Base-by-base conservation (phyloP, 2,797 vertebrate species). In the Austrolebias charrua region DNA sequence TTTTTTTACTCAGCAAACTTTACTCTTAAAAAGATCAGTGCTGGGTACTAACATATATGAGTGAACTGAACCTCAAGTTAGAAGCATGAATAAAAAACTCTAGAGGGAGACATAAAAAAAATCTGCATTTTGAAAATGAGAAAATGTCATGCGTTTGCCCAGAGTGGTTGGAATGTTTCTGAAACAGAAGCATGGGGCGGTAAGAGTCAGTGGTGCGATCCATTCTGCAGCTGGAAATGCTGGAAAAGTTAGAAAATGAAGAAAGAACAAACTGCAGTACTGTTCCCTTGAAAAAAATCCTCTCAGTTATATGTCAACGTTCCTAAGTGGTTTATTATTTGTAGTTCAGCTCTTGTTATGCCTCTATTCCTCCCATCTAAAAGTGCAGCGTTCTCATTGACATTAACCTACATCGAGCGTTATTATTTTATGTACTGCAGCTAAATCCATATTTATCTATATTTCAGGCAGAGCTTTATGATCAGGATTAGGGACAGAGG, bases 131-230 rank as follows among this genome's bases (percentile, higher is more conserved):
- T 81, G 61, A 84, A 85, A 84, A 84, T 82, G 70, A 82, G 71
- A 79, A 81, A 87, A 80, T 67, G 78, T 60, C 45, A 61, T 52
- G 75, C 29, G 13, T 71, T 76, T 69, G 57, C 74, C 83, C 73
- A 29, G 63, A 78, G 78, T 80, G 76, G 47, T 31, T 51, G 52
- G 65, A 80, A 80, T 86, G 69, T 79, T 78, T 84, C 60, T 73
- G 69, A 71, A 73, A 72, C 66, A 62, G 70, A 80, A 63, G 66
- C 63, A 67, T 62, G 73, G 69, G 54, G 57, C 56, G 76, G 63
- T 55, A 42, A 70, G 55, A 83, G 74, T 84, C 81, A 68, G 86
- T 68, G 24, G 57, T 71, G 66, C 78, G 76, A 82, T 89, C 85
- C 79, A 56, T 83, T 83, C 74, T 61, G 58, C 74, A 73, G 69